Base-by-base conservation (phyloP, 1,140 invertebrate genomes). In the Brachionus paranguensis region DNA sequence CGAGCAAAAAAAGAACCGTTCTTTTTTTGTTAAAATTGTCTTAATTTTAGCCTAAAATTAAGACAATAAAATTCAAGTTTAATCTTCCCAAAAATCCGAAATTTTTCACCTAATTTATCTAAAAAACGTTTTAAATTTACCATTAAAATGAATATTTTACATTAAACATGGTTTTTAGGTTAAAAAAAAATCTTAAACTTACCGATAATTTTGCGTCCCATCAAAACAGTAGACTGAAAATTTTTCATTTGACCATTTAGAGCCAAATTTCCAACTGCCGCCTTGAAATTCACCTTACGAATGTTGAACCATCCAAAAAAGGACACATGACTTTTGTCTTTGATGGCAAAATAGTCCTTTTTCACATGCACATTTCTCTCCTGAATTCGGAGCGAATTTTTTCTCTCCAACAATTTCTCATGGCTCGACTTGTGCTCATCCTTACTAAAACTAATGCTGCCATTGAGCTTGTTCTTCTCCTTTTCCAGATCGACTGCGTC, bases 401-500 rank as follows among this genome's bases (percentile, higher is more conserved):
- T 81, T 68, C 41, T 60, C 33, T 81, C 78, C 11, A 81, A 41
- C 27, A 81, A 14, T 7, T 47, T 81, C 17, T 64, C 37, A 64
- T 64, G 65, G n/a, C 41, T 55, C 1, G 20, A n/a, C 33, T 81
- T 60, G 8, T 43, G 78, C 33, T 81, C 50, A 60, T 60, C 53
- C 12, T 45, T 81, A 29, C 27, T 3, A 47, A 68, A 64, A 47
- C 27, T 45, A 41, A 45, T 81, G 8, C 33, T 72, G n/a, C 68
- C 95, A 86, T 93, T 93, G 88, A 95, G 94, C 1, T 96, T 97
- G 87, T 96, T 95, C 87, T 96, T 95, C 4, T 43, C 53, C 12
- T 55, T 83, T 45, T 83, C 60, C n/a, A 64, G 53, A 20, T 83
- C 81, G n/a, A 83, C 29, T 2, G 97, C 95, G 90, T 97, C 98